Percentiles rank a stretch among this genome's conserved stretches.
These are phyloP conservation scores for Vidua macroura DNA, from an alignment of 2,113 vertebrate species.

Conservation along the genomic window DNA sequence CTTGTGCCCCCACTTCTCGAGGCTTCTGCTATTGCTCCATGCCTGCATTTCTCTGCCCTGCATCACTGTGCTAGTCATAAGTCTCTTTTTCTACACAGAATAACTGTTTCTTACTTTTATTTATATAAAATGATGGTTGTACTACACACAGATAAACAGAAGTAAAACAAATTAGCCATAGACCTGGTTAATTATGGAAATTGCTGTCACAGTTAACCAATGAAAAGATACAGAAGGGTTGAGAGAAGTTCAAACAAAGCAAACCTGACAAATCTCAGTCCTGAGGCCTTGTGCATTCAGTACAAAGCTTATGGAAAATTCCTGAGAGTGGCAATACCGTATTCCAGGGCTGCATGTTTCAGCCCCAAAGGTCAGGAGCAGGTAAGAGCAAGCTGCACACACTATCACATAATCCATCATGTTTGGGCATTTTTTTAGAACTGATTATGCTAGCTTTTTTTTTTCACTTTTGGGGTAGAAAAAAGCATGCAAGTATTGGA, in stretches of 20 bases:
- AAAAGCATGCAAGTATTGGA: neutral
- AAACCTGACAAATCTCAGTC: neutral
- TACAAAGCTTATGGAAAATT: neutral
- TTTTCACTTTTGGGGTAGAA: neutral
- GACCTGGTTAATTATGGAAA: neutral
- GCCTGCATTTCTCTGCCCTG: neutral
- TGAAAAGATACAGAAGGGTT: neutral
- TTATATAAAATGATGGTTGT: neutral
- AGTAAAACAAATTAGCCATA: neutral
- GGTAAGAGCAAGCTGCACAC: neutral
- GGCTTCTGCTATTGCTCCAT: neutral
- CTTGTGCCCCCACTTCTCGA: neutral
- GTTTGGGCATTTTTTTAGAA: neutral
- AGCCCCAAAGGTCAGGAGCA: neutral
- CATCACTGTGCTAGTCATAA: neutral
- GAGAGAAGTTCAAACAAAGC: neutral
- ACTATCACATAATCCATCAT: neutral
- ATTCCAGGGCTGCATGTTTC: neutral
- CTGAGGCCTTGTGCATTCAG: neutral
- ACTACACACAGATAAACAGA: neutral
- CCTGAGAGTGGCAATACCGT: neutral
- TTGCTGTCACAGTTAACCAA: neutral
- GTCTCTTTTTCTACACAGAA: neutral
- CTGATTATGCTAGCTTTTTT: neutral
- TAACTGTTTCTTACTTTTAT: neutral